Percentiles rank a stretch among this genome's conserved stretches.
Conservation (phyloP, 2,113 vertebrate species). For the Glaucomys volans region DNA sequence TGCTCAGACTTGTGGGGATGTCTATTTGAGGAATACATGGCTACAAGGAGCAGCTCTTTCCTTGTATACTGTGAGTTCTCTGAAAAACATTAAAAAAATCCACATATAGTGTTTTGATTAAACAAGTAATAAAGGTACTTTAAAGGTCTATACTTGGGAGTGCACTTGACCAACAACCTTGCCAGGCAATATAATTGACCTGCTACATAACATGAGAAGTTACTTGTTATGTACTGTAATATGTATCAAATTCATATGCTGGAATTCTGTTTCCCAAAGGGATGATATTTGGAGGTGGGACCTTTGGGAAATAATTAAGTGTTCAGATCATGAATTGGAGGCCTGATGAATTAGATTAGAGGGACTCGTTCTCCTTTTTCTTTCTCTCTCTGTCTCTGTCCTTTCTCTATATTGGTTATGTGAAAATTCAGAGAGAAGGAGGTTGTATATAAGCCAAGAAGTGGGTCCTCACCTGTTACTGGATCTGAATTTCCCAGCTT, state of each 20-base stretch:
- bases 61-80: neutral
- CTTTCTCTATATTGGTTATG: neutral
- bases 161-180: neutral
- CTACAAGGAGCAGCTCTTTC: neutral
- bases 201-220: neutral
- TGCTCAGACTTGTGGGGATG: neutral
- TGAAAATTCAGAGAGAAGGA: neutral
- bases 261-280: neutral
- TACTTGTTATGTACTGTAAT: neutral
- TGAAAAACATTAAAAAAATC: neutral
- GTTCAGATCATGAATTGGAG: neutral
- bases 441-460: neutral
- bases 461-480: neutral
- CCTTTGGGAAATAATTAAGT: neutral
- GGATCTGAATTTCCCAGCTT: neutral
- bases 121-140: neutral
- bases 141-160: neutral
- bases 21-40: neutral
- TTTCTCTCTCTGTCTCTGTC: rapidly evolving
- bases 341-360: neutral
- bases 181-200: neutral
- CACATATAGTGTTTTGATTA: neutral
- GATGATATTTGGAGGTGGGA: neutral
- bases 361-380: neutral
- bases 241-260: neutral